A percentile compares a stretch with the other conserved stretches of the same genome.
Evolutionary conservation across 1,140 invertebrate species (phyloP).

Genomic region (Pseudomyrmex sp.): DNA sequence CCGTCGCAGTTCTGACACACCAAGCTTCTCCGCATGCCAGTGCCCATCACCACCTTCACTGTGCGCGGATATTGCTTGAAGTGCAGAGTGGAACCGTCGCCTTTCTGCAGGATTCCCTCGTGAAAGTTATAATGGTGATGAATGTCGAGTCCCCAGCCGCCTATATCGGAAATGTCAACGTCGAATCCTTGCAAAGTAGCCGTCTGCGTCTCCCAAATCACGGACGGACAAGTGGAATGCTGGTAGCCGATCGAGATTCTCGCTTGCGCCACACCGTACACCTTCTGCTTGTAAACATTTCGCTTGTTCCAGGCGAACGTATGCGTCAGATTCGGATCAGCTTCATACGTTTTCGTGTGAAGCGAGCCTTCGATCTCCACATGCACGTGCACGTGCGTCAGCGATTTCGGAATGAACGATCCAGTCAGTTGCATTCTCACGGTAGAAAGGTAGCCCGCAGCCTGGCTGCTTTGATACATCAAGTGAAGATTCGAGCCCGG

Average conservation of each 20-base stretch:
- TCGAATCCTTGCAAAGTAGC: constrained; percentile 98
- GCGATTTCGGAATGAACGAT: constrained; percentile 90
- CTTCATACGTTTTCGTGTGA: constrained; percentile 96
- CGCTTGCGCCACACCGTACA: constrained; percentile 95
- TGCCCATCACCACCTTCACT: constrained; percentile 97
- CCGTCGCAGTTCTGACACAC: constrained; percentile 94
- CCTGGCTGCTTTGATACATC: constrained; percentile 96
- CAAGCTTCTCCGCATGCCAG: constrained; percentile 92
- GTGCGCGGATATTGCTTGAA: constrained; percentile 96
- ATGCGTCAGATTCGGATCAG: constrained; percentile 97
- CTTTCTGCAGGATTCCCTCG: constrained; percentile 98
- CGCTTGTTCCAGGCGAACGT: constrained; percentile 98
- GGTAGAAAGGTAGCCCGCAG: constrained; percentile 96
- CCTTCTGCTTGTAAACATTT: constrained; percentile 98
- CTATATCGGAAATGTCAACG: constrained; percentile 98
- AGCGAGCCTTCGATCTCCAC: constrained; percentile 96
- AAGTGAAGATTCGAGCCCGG: constrained; percentile 96
- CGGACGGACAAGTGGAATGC: constrained; percentile 93
- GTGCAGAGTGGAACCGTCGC: constrained; percentile 96
- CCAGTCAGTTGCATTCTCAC: constrained; percentile 96
- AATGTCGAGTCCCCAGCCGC: constrained; percentile 98
- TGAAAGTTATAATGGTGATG: constrained; percentile 99
- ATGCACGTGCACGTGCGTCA: constrained; percentile 95
- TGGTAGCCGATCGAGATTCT: constrained; percentile 97
- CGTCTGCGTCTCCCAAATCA: constrained; percentile 97